These are phyloP conservation scores for Cygnus buccinator DNA, from an alignment of 2,113 vertebrate genomes.

Conservation along the genomic window DNA sequence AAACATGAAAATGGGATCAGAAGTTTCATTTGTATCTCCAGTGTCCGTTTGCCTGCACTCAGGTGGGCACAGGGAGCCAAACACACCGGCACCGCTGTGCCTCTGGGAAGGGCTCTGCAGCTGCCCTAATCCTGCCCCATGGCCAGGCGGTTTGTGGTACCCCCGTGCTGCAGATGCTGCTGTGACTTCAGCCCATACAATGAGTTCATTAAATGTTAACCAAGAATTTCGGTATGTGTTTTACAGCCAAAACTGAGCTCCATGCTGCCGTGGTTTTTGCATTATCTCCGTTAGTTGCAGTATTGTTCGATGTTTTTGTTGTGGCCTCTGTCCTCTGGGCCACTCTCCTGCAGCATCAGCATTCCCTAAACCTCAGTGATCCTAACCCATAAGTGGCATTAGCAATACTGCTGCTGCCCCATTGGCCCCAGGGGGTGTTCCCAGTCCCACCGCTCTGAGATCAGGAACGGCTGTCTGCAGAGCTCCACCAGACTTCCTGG, in stretches of 20 bases:
- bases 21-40: neutral
- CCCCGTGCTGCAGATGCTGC: neutral
- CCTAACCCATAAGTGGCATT: neutral
- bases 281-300: neutral
- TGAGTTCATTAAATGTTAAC: neutral
- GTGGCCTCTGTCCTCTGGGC: neutral
- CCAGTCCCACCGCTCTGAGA: neutral
- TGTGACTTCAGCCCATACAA: neutral
- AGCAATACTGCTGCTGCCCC: neutral
- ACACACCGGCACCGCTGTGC: fast-evolving
- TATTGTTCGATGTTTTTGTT: neutral
- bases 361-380: neutral
- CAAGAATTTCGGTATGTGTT: neutral
- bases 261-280: neutral
- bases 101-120: neutral
- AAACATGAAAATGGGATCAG: neutral
- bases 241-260: neutral
- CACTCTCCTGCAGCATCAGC: neutral
- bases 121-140: neutral
- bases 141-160: neutral
- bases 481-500: neutral
- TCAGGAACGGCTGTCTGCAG: neutral
- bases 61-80: neutral
- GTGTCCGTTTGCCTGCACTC: fast-evolving
- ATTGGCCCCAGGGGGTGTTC: neutral